A percentile compares a stretch with the other conserved stretches of the same genome.
These are phyloP conservation scores for Strigamia crassipes DNA, from an alignment of 2,888 invertebrate genomes.

Conservation along the genomic window DNA sequence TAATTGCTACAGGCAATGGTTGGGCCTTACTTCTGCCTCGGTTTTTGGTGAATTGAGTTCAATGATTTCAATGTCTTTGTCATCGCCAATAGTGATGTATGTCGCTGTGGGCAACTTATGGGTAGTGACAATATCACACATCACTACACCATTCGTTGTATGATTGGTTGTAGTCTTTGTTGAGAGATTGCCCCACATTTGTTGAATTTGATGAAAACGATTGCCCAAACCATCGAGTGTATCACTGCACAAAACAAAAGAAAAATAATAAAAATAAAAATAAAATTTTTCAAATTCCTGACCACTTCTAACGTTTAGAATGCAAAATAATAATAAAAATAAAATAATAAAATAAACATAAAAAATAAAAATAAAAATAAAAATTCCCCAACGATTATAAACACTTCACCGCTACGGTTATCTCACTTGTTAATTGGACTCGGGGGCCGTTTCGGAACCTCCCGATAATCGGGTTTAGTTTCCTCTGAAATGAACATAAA, in stretches of 20 bases:
- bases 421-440: constrained; percentile 47
- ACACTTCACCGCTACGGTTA: background rate
- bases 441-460: constrained; percentile 59
- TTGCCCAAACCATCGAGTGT: constrained; percentile 62
- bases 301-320: constrained; percentile 2
- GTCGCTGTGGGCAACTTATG: constrained; percentile 53
- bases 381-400: background rate
- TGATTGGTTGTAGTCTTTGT: constrained; percentile 50
- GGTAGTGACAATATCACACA: constrained; percentile 52
- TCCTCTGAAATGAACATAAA: constrained; percentile 84
- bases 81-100: constrained; percentile 52
- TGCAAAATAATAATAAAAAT: constrained; percentile 40
- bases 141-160: constrained; percentile 47
- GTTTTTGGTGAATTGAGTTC: constrained; percentile 51
- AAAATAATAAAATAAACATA: constrained; percentile 15
- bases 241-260: constrained; percentile 42
- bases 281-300: background rate
- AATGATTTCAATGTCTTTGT: constrained; percentile 52
- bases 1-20: background rate
- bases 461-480: constrained; percentile 83
- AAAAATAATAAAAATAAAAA: constrained; percentile 18
- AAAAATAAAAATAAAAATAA: constrained; percentile 46
- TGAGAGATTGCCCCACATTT: constrained; percentile 69
- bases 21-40: constrained; percentile 50
- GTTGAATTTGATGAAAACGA: constrained; percentile 79